These are phyloP conservation scores for Drosophila kuntzei DNA, from an alignment of 2,888 invertebrate species.

Conservation along the genomic window DNA sequence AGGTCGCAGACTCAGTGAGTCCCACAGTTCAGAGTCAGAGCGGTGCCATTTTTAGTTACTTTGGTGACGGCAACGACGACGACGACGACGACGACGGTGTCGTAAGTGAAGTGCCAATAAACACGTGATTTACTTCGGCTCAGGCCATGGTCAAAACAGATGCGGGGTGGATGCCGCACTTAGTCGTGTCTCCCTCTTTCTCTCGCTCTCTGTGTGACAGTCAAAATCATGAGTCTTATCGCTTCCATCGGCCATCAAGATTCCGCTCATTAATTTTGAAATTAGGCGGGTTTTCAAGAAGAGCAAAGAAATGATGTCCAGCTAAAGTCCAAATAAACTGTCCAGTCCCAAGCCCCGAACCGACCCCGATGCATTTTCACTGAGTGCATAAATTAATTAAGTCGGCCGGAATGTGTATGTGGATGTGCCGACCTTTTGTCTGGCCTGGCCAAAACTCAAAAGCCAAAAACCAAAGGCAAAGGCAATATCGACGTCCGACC, in stretches of 20 bases:
- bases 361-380: conserved; percentile 62
- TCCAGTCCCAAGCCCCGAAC: conserved; percentile 12
- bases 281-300: conserved; percentile 83
- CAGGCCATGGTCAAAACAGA: conserved; percentile 42
- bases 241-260: conserved; percentile 84
- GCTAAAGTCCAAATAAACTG: conserved; percentile 63
- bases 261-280: conserved; percentile 85
- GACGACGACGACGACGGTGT: conserved; percentile 64
- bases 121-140: conserved; percentile 84
- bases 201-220: conserved; percentile 53
- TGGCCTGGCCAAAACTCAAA: conserved; percentile 65
- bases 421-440: conserved; percentile 84
- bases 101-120: conserved; percentile 83
- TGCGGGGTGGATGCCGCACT: conserved; percentile 53
- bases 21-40: conserved; percentile 40
- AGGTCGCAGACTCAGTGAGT: conserved; percentile 43
- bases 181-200: conserved; percentile 31
- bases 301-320: conserved; percentile 74
- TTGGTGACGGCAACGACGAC: conserved; percentile 44
- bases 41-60: conserved; percentile 76
- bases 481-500: conserved; percentile 25
- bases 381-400: conserved; percentile 85
- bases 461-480: conserved; percentile 32
- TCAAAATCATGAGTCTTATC: conserved; percentile 82
- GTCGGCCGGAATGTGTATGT: conserved; percentile 81